Percentiles rank a stretch among this genome's conserved stretches.
Evolutionary conservation across 2,797 vertebrate species (phyloP).

Genomic region (Momotus momota): DNA sequence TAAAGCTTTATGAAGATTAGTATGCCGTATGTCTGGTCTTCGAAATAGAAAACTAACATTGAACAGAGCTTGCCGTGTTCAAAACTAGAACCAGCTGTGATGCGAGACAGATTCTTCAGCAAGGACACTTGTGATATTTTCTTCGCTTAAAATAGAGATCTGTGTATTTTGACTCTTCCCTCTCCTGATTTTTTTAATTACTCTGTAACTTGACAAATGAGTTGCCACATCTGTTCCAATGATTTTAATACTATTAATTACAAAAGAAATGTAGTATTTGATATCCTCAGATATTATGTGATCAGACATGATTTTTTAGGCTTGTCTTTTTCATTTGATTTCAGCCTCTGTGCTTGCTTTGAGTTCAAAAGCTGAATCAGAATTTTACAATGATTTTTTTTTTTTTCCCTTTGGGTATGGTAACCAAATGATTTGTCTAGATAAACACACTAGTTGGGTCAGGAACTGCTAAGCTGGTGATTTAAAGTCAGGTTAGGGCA

Average conservation of each 20-base stretch:
- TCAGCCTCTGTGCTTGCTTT: not conserved
- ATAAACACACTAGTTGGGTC: not conserved
- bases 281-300: not conserved
- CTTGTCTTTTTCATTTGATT: not conserved
- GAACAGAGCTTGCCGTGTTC: not conserved
- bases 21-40: not conserved
- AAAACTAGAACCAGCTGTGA: not conserved
- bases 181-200: not conserved
- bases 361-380: not conserved
- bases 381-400: not conserved
- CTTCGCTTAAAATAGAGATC: not conserved
- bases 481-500: not conserved
- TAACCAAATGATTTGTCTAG: not conserved
- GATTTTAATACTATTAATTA: not conserved
- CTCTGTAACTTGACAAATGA: not conserved
- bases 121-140: not conserved
- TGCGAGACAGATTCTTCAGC: not conserved
- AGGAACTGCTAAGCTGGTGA: not conserved
- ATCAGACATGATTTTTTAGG: not conserved
- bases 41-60: not conserved
- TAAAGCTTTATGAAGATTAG: not conserved
- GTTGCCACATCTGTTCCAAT: not conserved
- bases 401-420: not conserved
- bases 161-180: not conserved
- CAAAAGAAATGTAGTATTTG: not conserved